Conservation (phyloP, 2,113 vertebrate species). For the Sinocyclocheilus rhinocerous region DNA sequence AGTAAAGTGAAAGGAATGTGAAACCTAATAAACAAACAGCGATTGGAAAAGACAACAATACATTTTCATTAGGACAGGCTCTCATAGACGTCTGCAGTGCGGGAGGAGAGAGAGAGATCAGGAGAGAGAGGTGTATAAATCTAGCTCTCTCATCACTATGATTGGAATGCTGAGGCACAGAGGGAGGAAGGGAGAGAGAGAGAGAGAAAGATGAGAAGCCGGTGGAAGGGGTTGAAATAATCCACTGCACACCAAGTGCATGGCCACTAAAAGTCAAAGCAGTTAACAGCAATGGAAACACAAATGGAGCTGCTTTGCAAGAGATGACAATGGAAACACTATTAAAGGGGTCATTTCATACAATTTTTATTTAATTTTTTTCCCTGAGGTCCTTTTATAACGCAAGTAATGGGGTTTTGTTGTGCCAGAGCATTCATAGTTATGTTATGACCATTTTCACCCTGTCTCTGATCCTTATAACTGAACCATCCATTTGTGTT, state of each 20-base stretch:
- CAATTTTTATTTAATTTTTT: constrained; percentile 11
- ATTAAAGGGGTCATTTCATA: constrained; percentile 17
- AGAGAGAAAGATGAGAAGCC: constrained; percentile 47
- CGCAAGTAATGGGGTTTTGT: neutral
- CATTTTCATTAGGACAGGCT: constrained; percentile 26
- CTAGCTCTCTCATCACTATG: constrained; percentile 43
- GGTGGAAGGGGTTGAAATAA: constrained; percentile 17
- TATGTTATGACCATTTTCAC: neutral
- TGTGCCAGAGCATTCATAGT: neutral
- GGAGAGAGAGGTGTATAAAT: neutral
- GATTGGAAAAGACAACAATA: constrained; percentile 25
- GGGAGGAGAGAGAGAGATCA: neutral
- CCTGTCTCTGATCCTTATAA: neutral
- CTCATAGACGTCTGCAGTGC: constrained; percentile 23
- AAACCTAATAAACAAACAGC: constrained; percentile 23
- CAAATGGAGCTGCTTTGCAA: constrained; percentile 13
- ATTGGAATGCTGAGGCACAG: constrained; percentile 53
- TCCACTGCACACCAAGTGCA: neutral
- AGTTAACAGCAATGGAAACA: constrained; percentile 2
- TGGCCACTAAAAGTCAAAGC: constrained; percentile 18
- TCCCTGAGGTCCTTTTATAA: neutral
- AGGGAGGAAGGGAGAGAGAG: constrained; percentile 20
- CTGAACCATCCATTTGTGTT: neutral
- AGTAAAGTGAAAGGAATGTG: constrained; percentile 13
- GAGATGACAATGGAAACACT: neutral